Evolutionary conservation across 2,797 vertebrate genomes (phyloP).

Genomic region (Atherinosoma microstoma): DNA sequence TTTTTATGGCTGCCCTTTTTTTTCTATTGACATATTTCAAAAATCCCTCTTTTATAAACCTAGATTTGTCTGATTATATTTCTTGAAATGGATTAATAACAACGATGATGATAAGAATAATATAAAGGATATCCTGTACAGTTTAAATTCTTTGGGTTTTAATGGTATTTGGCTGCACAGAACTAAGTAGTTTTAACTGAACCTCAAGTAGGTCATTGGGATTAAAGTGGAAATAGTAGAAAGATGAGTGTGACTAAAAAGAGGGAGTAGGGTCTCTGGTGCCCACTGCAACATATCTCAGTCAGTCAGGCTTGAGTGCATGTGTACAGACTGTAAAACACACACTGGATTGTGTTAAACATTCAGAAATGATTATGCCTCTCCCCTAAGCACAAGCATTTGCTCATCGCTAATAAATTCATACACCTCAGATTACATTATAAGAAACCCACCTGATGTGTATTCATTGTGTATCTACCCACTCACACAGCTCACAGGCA

Average conservation of each 20-base stretch:
- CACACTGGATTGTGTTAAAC: constrained; percentile 21
- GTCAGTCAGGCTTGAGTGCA: constrained; percentile 1
- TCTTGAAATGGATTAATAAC: background rate
- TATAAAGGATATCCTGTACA: background rate
- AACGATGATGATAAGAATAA: background rate
- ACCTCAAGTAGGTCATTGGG: constrained; percentile 28
- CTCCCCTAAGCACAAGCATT: constrained; percentile 9
- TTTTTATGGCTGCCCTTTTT: constrained; percentile 8
- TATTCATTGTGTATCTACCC: constrained; percentile 28
- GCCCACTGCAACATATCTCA: constrained; percentile 13
- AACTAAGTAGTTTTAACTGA: constrained; percentile 10
- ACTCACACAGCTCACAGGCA: constrained; percentile 27
- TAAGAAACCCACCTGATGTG: constrained; percentile 30
- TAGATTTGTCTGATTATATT: background rate
- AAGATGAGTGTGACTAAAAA: background rate
- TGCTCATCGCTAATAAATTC: constrained; percentile 14
- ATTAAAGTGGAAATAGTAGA: constrained; percentile 21
- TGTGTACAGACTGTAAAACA: constrained; percentile 11
- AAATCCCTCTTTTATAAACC: background rate
- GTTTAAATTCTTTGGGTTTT: background rate
- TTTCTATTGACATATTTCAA: background rate
- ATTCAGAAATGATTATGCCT: constrained; percentile 11
- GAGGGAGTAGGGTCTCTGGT: background rate
- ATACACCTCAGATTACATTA: constrained; percentile 18
- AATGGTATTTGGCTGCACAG: background rate